Conservation (phyloP, 2,888 invertebrate genomes). For the Oithona nana region DNA sequence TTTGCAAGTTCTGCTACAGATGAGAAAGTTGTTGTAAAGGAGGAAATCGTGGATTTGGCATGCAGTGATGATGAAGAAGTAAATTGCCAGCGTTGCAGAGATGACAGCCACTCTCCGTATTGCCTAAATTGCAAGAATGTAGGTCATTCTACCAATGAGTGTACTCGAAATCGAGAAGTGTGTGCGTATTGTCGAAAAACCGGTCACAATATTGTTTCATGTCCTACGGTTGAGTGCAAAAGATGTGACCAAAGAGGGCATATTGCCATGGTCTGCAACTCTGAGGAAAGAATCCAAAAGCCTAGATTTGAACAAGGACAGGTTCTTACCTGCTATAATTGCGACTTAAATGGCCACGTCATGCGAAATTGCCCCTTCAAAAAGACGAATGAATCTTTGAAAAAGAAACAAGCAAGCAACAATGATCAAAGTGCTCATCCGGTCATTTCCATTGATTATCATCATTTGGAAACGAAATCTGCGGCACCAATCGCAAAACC, state of each 20-base stretch:
- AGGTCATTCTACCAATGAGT: background rate
- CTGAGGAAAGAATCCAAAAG: background rate
- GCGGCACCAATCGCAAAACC: background rate
- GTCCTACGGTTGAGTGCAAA: background rate
- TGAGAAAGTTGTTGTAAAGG: background rate
- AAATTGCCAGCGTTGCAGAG: background rate
- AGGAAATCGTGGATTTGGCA: background rate
- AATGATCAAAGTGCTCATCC: background rate
- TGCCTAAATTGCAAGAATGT: background rate
- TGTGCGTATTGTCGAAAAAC: background rate
- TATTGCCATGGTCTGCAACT: background rate
- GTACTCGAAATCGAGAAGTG: background rate
- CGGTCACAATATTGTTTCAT: background rate
- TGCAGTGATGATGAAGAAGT: background rate
- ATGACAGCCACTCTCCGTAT: too few species aligned
- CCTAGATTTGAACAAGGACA: background rate
- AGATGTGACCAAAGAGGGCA: background rate
- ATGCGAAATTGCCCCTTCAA: background rate
- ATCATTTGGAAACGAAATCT: background rate
- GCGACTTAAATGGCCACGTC: background rate
- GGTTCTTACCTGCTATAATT: background rate
- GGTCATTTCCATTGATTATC: background rate
- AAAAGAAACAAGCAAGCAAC: background rate
- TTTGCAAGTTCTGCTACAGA: background rate
- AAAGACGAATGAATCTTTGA: background rate